Base-by-base conservation (phyloP, 2,113 vertebrate species). In the Sinocyclocheilus maitianheensis region DNA sequence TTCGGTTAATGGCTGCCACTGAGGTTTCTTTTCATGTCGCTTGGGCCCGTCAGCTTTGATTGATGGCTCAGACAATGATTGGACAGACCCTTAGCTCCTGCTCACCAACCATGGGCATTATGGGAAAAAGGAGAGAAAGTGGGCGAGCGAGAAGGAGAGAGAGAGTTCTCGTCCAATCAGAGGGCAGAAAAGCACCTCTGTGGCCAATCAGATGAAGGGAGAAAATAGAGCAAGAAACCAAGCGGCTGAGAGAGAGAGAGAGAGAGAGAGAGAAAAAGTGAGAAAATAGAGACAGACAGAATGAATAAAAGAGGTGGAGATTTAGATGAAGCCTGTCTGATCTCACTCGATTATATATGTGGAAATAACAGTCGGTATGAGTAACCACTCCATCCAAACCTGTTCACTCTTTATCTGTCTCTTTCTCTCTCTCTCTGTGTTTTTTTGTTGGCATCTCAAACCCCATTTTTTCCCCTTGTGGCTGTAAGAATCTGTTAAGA, bases 31-130 rank as follows among this genome's bases (percentile, higher is more conserved):
- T 95, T 95, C 93, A 94, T 94, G 92, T 93, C 91, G 93, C 93
- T 93, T 93, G 89, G 88, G 92, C 91, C 96, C 96, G 96, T 96
- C 96, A 96, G 89, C 89, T 92, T 93, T 97, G 97, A 97, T 97
- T 96, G 96, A 97, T 97, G 93, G 94, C 93, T 93, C 58, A 91
- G 93, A 95, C 94, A 96, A 94, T 95, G 94, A 96, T 95, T 94
- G 92, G 95, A 94, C 92, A 88, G 92, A 92, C 91, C 91, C 85
- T 55, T 37, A 91, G 89, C 89, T 90, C 90, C 89, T 83, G 83
- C 84, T 86, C 89, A 89, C 90, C 86, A 87, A 93, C 88, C 93
- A 88, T 11, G 86, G 87, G 88, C 90, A 91, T 91, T 91, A 92
- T 91, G 88, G 86, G 91, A 87, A 88, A 77, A 9, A 14, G 53